phyloP scores from a whole-genome alignment of 2,797 vertebrate species.

The Manis pentadactyla region DNA sequence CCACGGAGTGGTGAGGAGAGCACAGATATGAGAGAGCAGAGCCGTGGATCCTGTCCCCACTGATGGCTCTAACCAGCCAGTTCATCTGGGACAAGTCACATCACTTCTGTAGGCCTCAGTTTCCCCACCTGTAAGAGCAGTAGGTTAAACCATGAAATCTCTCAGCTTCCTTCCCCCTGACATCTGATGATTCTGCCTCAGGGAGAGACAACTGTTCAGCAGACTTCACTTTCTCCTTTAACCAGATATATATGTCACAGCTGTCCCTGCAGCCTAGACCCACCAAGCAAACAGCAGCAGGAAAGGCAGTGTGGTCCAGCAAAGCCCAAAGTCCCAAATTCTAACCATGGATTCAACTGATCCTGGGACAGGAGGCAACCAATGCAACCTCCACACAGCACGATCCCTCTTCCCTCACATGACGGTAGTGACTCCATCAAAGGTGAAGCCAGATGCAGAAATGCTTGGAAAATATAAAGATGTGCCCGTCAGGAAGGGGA shows the following conservation, averaged over 20 bases:
- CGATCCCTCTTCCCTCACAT: neutral
- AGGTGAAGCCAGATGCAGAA: neutral
- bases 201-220: neutral
- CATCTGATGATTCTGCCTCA: neutral
- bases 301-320: neutral
- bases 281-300: neutral
- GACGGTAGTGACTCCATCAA: neutral
- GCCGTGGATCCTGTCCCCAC: neutral
- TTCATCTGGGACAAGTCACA: neutral
- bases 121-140: neutral
- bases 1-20: neutral
- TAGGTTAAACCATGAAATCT: neutral
- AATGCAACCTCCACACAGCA: neutral
- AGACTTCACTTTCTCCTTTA: neutral
- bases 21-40: neutral
- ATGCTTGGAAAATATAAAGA: slow-evolving; percentile 19
- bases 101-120: neutral
- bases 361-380: neutral
- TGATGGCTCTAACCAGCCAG: neutral
- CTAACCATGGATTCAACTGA: neutral
- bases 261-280: neutral
- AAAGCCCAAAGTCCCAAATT: neutral
- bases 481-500: neutral
- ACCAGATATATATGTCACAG: neutral
- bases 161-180: neutral